Conservation (phyloP, 2,113 vertebrate genomes). For the Puma concolor region DNA sequence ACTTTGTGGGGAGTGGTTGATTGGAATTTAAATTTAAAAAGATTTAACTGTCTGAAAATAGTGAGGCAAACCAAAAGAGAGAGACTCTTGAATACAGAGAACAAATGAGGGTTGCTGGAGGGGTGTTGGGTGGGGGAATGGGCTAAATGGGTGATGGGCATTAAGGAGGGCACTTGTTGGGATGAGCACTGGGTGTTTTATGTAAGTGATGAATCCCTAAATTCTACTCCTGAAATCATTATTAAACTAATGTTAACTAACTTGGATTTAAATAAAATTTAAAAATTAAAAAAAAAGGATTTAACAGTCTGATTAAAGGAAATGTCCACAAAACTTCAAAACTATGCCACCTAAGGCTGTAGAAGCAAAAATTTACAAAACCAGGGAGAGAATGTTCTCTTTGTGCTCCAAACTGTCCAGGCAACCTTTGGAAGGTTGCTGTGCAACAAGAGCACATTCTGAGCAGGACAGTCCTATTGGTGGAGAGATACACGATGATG, state of each 20-base stretch:
- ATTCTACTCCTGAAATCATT: too few species aligned
- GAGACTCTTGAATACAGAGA: too few species aligned
- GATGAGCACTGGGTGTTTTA: too few species aligned
- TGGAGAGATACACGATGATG: not conserved
- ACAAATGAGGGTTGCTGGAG: too few species aligned
- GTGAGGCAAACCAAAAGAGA: too few species aligned
- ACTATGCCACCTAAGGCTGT: not conserved
- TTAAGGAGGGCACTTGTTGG: too few species aligned
- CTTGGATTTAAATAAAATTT: too few species aligned
- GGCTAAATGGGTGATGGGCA: too few species aligned
- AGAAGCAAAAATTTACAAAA: not conserved
- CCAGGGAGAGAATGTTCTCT: not conserved
- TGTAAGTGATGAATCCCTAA: too few species aligned
- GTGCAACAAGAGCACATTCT: not conserved
- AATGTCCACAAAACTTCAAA: conserved; percentile 38
- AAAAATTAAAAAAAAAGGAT: not conserved
- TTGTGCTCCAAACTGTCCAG: not conserved
- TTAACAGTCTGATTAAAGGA: conserved; percentile 11
- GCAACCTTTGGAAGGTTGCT: not conserved
- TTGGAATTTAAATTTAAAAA: conserved; percentile 2
- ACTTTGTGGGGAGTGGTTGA: not conserved
- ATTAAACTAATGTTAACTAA: too few species aligned
- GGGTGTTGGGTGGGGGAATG: too few species aligned
- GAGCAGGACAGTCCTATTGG: not conserved
- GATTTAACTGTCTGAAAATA: not conserved